Evolutionary conservation across 2,888 invertebrate genomes (phyloP), one percentile per base, ranked within the genome.

Genomic region (Mayetiola destructor): DNA sequence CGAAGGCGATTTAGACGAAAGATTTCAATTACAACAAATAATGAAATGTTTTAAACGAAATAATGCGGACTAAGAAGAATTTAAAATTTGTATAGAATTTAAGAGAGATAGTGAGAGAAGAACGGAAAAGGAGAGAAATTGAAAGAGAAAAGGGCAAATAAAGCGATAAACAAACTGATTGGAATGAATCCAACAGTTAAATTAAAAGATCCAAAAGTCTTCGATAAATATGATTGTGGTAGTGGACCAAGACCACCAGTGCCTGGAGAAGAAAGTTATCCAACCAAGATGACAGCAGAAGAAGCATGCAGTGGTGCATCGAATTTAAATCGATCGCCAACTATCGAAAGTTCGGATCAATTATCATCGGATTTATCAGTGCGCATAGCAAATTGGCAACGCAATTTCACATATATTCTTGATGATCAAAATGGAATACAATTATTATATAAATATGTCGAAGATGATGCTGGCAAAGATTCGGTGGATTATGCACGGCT

Each of bases 381-480:
- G 65, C 80, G 84, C 59, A 92, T 87, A 75, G 77, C 89, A 67
- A 85, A 85, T 69, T 95, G 95, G 94, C 90, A 93, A 53, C 80
- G 84, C 64, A 87, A 85, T 66, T 78, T 95, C 66, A 84, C 84
- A 69, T 80, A 83, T 67, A 77, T 95, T 64, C 80, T 95, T 65
- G 84, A 87, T 76, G 94, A 95, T 75, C 81, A 84, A 63, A 89
- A 92, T 70, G 95, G 95, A 60, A 88, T 91, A 64, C 82, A 84
- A 60, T 76, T 92, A 67, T 94, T 93, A 76, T 84, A 85, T 71
- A 80, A 80, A 73, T 89, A 85, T 75, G 80, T 89, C 66, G 79
- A 82, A 69, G 81, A 83, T 65, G 88, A 89, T 71, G 86, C 85
- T 66, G 81, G 79, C 61, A 79, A 81, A 67, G 83, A 86, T 73